Evolutionary conservation across 2,888 invertebrate genomes (phyloP).

Genomic region (Halictus quadricinctus): DNA sequence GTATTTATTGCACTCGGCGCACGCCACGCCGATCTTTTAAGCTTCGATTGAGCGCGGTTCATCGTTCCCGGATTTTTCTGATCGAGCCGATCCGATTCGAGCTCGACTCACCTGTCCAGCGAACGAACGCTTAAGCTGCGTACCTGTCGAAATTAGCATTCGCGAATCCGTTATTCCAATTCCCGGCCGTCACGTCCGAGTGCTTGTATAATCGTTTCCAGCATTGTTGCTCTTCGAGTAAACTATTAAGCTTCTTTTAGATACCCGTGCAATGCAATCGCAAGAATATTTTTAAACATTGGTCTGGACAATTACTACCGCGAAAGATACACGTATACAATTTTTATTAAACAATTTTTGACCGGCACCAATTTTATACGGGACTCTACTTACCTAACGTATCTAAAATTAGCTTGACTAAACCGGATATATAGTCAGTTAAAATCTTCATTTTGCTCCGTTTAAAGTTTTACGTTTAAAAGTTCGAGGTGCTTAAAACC

Average conservation of each 20-base stretch:
- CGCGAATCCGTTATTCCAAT: background rate
- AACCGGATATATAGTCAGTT: background rate
- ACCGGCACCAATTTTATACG: no score
- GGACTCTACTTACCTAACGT: no score
- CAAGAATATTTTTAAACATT: no score
- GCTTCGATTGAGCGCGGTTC: conserved; percentile 25
- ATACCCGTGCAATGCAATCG: no score
- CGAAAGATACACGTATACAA: no score
- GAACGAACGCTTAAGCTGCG: background rate
- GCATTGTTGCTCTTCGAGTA: no score
- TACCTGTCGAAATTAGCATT: background rate
- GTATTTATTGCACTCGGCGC: conserved; percentile 29
- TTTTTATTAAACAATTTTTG: no score
- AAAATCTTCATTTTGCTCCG: background rate
- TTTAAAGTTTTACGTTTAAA: background rate
- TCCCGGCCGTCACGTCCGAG: no score
- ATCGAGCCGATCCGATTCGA: background rate
- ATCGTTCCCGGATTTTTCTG: background rate
- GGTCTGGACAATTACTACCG: no score
- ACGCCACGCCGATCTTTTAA: conserved; percentile 1
- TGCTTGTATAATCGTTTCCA: no score
- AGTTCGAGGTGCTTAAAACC: background rate
- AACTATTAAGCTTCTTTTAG: no score
- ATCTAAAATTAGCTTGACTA: background rate
- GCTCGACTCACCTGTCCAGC: background rate